Base-by-base conservation (phyloP, 2,113 vertebrate species). In the Spea bombifrons region DNA sequence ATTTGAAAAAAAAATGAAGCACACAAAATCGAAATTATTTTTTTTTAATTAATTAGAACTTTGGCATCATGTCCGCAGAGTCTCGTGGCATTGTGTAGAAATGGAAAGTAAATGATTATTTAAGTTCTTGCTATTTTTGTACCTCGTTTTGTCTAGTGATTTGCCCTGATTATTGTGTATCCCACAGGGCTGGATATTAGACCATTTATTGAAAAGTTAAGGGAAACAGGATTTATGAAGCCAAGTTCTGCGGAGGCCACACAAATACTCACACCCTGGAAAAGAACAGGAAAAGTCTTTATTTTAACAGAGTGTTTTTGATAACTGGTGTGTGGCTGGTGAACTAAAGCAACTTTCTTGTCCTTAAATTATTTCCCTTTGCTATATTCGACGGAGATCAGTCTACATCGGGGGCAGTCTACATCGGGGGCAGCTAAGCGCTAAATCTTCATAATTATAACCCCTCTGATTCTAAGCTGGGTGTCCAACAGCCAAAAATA, bases 181-280 rank as follows among this genome's bases (percentile, higher is more conserved):
- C 55, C 75, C 64, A 13, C 75, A 66, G 64, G 75, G 75, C 53
- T 75, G 52, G 15, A 46, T n/a, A 67, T 67, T 67, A 67, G 44
- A 67, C 12, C 53, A 76, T 73, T 67, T 68, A 76, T 68, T 57
- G 75, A 49, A 64, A 76, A 50, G 15, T 43, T 13, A 52, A 64
- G 67, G 50, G 64, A 30, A 67, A 76, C 50, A 53, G 75, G 75
- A 76, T 76, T 66, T 68, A 53, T 67, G 64, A 55, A 45, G n/a
- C 65, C 75, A 55, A 76, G 75, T 76, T 76, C 53, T 67, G 55
- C 10, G 5, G 3, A 53, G 75, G 64, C 75, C 75, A 76, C 75
- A 76, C 75, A 76, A 76, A 76, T 53, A 76, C 49, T 76, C 75
- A 53, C 75, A 76, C 75, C 65, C 67, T 44, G 8, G 45, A 43